Conservation (phyloP, 1,140 invertebrate species). For the Pseudomyrmex flavicornis region DNA sequence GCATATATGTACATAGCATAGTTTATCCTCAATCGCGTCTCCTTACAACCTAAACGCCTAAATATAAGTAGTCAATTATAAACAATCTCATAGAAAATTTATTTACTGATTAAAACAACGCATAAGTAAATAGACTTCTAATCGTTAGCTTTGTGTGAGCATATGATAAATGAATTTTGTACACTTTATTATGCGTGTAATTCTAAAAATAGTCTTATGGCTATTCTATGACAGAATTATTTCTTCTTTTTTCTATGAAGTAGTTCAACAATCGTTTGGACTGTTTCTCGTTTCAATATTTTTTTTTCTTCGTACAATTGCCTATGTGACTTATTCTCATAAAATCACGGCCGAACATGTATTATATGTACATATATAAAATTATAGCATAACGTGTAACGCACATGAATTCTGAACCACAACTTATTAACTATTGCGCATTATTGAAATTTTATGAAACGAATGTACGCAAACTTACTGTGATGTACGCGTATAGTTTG, state of each 20-base stretch:
- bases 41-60: slow-evolving; percentile 73
- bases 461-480: slow-evolving; percentile 4
- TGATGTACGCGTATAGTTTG: background rate
- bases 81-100: slow-evolving; percentile 84
- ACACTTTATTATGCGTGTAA: slow-evolving; percentile 83
- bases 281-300: background rate
- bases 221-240: slow-evolving; percentile 71
- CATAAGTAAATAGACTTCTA: slow-evolving; percentile 73
- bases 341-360: slow-evolving; percentile 16
- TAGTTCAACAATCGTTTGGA: slow-evolving; percentile 37
- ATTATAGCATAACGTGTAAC: slow-evolving; percentile 58
- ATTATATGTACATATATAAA: slow-evolving; percentile 62
- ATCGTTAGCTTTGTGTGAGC: slow-evolving; percentile 79
- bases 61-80: slow-evolving; percentile 75
- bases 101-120: slow-evolving; percentile 83
- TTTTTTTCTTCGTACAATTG: slow-evolving; percentile 2
- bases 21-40: slow-evolving; percentile 22
- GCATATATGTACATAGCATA: slow-evolving; percentile 72
- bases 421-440: slow-evolving; percentile 53
- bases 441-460: background rate
- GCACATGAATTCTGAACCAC: slow-evolving; percentile 67
- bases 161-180: slow-evolving; percentile 84
- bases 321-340: background rate
- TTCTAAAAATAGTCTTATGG: slow-evolving; percentile 77
- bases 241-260: slow-evolving; percentile 43